Percentiles rank a stretch among this genome's conserved stretches.
Conservation (phyloP, 2,888 invertebrate genomes). For the Lamproptera curius region DNA sequence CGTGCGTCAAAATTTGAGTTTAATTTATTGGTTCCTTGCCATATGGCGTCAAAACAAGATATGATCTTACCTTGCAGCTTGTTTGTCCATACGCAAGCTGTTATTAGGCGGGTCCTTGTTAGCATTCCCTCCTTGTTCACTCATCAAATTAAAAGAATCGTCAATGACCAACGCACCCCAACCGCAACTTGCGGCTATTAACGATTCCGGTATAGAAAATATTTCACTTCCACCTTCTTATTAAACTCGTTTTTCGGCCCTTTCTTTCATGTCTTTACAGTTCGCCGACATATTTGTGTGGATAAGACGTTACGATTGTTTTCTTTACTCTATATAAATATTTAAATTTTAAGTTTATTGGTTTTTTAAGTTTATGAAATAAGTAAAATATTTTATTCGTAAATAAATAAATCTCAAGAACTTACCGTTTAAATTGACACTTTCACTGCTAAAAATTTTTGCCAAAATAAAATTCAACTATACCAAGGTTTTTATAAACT, state of each 20-base stretch:
- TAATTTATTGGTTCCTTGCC: too few relatives aligned
- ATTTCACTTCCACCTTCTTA: slow-evolving; percentile 75
- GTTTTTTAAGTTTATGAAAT: too few relatives aligned
- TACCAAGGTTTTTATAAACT: too few relatives aligned
- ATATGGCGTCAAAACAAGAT: slow-evolving; percentile 58
- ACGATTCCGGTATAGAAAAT: slow-evolving; percentile 75
- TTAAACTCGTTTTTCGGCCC: slow-evolving; percentile 68
- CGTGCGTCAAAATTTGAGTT: too few relatives aligned
- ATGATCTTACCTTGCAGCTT: slow-evolving; percentile 50
- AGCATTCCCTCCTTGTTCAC: slow-evolving; percentile 59
- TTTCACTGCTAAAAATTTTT: too few relatives aligned
- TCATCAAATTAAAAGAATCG: slow-evolving; percentile 73
- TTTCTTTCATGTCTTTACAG: slow-evolving; percentile 57
- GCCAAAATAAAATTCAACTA: too few relatives aligned
- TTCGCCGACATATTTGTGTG: slow-evolving; percentile 38
- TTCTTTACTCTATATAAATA: too few relatives aligned
- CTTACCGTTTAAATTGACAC: too few relatives aligned
- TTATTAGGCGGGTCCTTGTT: slow-evolving; percentile 74
- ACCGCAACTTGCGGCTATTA: slow-evolving; percentile 71
- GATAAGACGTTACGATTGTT: slow-evolving; percentile 44
- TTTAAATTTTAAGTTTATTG: too few relatives aligned
- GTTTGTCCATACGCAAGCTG: slow-evolving; percentile 68
- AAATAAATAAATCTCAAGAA: too few relatives aligned
- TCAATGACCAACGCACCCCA: slow-evolving; percentile 45
- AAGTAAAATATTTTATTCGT: too few relatives aligned